Evolutionary conservation across 35 echinoderm and acorn worm species (phyloP).

Genomic region (Ptychodera flava): DNA sequence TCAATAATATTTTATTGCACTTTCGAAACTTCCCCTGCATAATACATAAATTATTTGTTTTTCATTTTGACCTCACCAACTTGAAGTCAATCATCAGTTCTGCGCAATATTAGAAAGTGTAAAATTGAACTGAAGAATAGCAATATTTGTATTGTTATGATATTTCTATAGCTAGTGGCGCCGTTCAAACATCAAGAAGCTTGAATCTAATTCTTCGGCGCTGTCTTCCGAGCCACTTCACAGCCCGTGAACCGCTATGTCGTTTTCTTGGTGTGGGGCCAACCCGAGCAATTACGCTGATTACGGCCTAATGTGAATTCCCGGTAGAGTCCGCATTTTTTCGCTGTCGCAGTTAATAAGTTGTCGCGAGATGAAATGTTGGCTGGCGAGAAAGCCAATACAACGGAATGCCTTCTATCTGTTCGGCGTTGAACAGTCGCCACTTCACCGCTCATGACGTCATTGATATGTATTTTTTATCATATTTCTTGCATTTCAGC

Average conservation of each 20-base stretch:
- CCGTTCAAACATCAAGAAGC: no score
- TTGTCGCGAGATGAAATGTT: background rate
- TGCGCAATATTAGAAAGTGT: no score
- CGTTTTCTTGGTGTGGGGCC: background rate
- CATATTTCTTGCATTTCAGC: background rate
- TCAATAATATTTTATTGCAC: no score
- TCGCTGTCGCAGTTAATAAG: background rate
- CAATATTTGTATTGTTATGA: no score
- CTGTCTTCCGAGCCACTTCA: background rate
- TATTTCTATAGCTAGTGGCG: no score
- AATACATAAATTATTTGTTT: no score
- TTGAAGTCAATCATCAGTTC: no score
- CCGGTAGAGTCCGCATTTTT: background rate
- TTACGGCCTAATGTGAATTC: background rate
- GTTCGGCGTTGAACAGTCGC: background rate
- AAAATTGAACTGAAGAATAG: no score
- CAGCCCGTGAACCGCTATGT: background rate
- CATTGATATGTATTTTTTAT: background rate
- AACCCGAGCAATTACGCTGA: background rate
- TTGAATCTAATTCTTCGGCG: no score
- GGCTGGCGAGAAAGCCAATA: background rate
- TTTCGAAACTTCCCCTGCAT: no score
- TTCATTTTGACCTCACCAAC: no score
- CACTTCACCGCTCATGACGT: background rate
- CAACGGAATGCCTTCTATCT: background rate